Evolutionary conservation across 2,888 invertebrate genomes (phyloP), one percentile per base, ranked within the genome.

Genomic region (Diogma glabrata): DNA sequence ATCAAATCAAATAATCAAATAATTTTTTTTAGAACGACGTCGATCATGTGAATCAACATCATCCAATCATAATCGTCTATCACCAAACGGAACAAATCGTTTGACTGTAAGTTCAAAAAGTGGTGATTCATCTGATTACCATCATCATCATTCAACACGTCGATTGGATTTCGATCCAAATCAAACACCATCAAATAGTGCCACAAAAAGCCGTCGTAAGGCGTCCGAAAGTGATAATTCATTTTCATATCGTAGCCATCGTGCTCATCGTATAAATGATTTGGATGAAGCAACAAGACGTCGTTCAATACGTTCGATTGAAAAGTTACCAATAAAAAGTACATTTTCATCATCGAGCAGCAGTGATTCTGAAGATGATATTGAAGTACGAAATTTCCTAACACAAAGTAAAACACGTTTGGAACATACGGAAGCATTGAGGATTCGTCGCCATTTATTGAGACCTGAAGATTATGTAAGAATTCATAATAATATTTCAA

Each of bases 391-490:
- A 23, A 67, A 64, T 49, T 57, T 70, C 7, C 53, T 70, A 43
- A 60, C 63, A 33, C 70, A 70, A 58, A 68, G 66, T 52, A 63
- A 63, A 55, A 64, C 63, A 52, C 63, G 66, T 24, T 58, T 70
- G 19, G 70, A 70, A 52, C 66, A 70, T 50, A 70, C 70, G 28
- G 64, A 66, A 26, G 64, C 69, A 7, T 57, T 70, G 10, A 67
- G 67, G 55, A 67, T 69, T 57, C 67, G 69, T 53, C 67, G 68
- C 51, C 70, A 70, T 60, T 60, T 70, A 52, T 60, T 70, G 33
- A 61, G 68, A 49, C 69, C 70, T 10, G 70, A 70, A 60, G 70
- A 70, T 61, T 70, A 70, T 62, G 70, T 70, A 64, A 68, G 70
- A 48, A 33, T 46, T 24, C 14, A 46, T 24, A 46, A 46, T 46